Base-by-base conservation (phyloP, 2,113 vertebrate genomes). In the Rhizomys pruinosus region DNA sequence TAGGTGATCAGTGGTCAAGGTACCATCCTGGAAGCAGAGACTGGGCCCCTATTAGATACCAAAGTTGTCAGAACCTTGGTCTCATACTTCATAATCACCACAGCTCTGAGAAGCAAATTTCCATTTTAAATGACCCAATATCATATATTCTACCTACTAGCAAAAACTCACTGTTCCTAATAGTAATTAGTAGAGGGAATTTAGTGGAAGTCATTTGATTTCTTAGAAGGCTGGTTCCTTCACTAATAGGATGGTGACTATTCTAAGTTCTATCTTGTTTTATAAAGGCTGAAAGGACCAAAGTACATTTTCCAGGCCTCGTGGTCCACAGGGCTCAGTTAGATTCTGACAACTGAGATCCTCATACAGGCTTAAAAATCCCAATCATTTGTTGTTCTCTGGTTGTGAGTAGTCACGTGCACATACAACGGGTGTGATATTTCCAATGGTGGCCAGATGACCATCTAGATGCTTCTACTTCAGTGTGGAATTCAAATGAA, bases 251-350 rank as follows among this genome's bases (percentile, higher is more conserved):
- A 52, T 57, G 27, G 86, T 42, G 20, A 23, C 23, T 42, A 29
- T 42, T 78, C 15, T 76, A 57, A 64, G 19, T 32, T 90, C 74
- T 78, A 61, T 4, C 37, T 95, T 69, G 22, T 74, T 84, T 94
- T 19, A 5, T n/a, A 63, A 76, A 39, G 47, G 1, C 5, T 37
- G 0, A 4, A 71, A 89, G 39, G 19, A n/a, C 72, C 44, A 71
- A 72, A 37, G 1, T 74, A 23, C 27, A 68, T 82, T 64, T 93
- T 61, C 29, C 6, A 89, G 61, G 17, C 25, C 25, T 9, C 3
- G 17, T 44, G 84, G 44, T 42, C 10, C 74, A 34, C 15, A 82
- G 32, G 0, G n/a, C 63, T 82, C 69, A 92, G 29, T 86, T 91
- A 55, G 64, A 59, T 96, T 76, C 11, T 84, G 9, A 13, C 17